These are phyloP conservation scores for Hypselothyrea guttata DNA, from an alignment of 2,888 invertebrate genomes.

Conservation along the genomic window DNA sequence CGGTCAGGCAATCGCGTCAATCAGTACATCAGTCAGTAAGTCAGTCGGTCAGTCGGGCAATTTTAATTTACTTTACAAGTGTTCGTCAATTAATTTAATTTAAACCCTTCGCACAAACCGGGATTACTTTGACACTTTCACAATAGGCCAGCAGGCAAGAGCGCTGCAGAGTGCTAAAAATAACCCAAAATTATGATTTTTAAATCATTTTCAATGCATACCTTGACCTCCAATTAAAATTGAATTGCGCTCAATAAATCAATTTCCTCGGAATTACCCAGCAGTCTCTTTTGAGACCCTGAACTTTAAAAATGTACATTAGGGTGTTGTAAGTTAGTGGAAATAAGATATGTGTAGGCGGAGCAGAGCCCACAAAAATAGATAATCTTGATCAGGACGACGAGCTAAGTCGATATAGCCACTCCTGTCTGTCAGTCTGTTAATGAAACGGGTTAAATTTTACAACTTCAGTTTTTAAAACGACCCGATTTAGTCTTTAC, in stretches of 20 bases:
- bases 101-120: slow-evolving; percentile 58
- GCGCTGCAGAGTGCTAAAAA: slow-evolving; percentile 29
- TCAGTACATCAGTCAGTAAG: slow-evolving; percentile 1
- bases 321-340: too few species aligned
- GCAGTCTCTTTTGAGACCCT: slow-evolving; percentile 12
- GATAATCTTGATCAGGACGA: too few species aligned
- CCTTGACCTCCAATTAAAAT: too few species aligned
- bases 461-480: too few species aligned
- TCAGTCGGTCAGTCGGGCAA: slow-evolving; percentile 24
- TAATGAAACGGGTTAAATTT: too few species aligned
- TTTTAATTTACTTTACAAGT: slow-evolving; percentile 74
- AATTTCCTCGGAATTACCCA: slow-evolving; percentile 44
- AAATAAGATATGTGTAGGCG: too few species aligned
- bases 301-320: too few species aligned
- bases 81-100: slow-evolving; percentile 74
- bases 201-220: background rate
- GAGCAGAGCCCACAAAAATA: too few species aligned
- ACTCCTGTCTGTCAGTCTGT: too few species aligned
- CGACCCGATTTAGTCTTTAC: too few species aligned
- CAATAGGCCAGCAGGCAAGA: slow-evolving; percentile 39
- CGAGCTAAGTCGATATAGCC: too few species aligned
- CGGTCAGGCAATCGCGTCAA: background rate
- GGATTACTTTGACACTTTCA: slow-evolving; percentile 76
- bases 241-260: slow-evolving; percentile 29
- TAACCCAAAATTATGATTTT: background rate